Base-by-base conservation (phyloP, 2,888 invertebrate genomes). In the Cheilosia impressa region DNA sequence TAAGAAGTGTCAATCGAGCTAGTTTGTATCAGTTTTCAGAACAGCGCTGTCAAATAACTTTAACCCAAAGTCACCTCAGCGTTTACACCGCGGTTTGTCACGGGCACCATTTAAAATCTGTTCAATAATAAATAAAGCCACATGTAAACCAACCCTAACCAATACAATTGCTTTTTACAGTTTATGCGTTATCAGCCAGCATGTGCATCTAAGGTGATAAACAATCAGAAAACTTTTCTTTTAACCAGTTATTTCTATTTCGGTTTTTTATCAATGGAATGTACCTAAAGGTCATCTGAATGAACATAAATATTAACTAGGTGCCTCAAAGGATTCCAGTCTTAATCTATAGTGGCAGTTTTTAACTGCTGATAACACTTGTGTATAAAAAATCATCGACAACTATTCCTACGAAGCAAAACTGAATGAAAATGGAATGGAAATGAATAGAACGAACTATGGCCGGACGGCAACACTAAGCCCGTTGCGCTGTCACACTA, bases 231-330 rank as follows among this genome's bases (percentile, higher is more conserved):
- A 65, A 68, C 41, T 31, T 22, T 68, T 41, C 55, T 41, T 60
- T 45, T 38, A 38, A 38, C 38, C 38, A 38, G 38, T 72, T 50
- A 41, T 58, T 41, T 38, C 57, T 22, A 15, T 79, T 73, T 73
- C 27, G 53, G 68, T 47, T 19, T 65, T 84, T 75, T 75, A 84
- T 79, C 83, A 84, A 84, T 84, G 71, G 53, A 75, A 65, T 79
- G 75, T 75, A 76, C 65, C 53, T 60, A 75, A 71, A 71, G 79
- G 84, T 84, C 84, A 84, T 53, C 31, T 31, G 43, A 80, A 69
- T 27, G 50, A 55, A 73, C 68, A 68, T 41, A 73, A 43, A 68
- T 57, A 10, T 45, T 17, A 57, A 72, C 24, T 62, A 66, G 71
- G 45, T 83, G 68, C 45, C 66, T 41, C 57, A 84, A 84, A 84